Evolutionary conservation across 2,888 invertebrate species (phyloP).

Genomic region (Leucophenga montana): DNA sequence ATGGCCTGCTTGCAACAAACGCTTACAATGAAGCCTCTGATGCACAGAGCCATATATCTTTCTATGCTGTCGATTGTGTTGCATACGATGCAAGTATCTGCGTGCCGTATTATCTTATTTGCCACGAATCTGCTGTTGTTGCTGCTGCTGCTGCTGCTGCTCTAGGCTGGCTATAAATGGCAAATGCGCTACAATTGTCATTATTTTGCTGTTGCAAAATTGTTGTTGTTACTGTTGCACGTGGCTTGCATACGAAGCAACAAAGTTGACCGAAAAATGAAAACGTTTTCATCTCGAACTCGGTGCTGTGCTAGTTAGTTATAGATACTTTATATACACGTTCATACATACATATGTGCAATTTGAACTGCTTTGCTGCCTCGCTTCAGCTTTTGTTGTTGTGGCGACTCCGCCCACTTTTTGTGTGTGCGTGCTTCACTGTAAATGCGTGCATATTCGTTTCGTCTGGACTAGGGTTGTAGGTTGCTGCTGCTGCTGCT

Average conservation of each 20-base stretch:
- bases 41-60: constrained; percentile 41
- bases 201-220: constrained; percentile 41
- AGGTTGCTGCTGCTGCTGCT: constrained; percentile 8
- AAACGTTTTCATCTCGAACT: background rate
- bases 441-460: background rate
- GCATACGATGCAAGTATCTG: background rate
- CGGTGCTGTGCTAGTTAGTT: background rate
- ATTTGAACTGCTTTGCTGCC: background rate
- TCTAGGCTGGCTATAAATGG: constrained; percentile 10
- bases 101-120: background rate
- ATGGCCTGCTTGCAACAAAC: background rate
- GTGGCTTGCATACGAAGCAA: constrained; percentile 40
- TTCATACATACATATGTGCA: background rate
- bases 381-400: background rate
- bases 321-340: too few species aligned
- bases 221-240: constrained; percentile 44
- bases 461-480: background rate
- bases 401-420: constrained; percentile 24
- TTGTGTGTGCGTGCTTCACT: constrained; percentile 14
- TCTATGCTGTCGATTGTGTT: constrained; percentile 59
- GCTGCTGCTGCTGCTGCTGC: too few species aligned
- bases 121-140: too few species aligned
- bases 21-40: constrained; percentile 4
- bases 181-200: constrained; percentile 11
- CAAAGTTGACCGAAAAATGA: background rate